Conservation (phyloP, 1,140 invertebrate genomes). For the Mizuhopecten yessoensis region DNA sequence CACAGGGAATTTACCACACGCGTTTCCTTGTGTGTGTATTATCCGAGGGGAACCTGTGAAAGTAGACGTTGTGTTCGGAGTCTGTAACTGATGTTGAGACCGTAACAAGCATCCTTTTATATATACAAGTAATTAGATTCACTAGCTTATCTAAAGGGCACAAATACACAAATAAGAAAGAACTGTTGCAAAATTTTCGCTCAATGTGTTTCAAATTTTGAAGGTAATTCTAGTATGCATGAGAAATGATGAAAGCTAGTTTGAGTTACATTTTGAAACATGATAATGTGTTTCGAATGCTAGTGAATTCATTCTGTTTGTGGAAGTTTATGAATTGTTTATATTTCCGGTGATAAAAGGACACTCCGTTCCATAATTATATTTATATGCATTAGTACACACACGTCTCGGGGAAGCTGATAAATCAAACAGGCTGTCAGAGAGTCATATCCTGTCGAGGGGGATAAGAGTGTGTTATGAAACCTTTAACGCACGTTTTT, state of each 20-base stretch:
- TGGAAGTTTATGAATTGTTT: background rate
- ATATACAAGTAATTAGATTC: background rate
- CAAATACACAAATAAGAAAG: slow-evolving; percentile 20
- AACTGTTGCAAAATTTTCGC: slow-evolving; percentile 17
- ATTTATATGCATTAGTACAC: background rate
- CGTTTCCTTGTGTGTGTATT: background rate
- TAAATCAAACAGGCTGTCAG: background rate
- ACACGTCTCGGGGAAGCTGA: background rate
- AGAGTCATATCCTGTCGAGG: too few relatives aligned
- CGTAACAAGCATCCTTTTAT: slow-evolving; percentile 1
- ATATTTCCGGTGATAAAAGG: slow-evolving; percentile 38
- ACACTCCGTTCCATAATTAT: background rate
- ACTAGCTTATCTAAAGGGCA: slow-evolving; percentile 14
- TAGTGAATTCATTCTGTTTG: background rate
- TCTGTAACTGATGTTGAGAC: background rate
- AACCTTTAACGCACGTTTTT: too few relatives aligned
- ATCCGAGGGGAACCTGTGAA: background rate
- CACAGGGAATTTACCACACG: slow-evolving; percentile 8
- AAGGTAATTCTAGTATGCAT: background rate
- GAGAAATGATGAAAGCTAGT: background rate
- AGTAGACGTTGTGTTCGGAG: background rate
- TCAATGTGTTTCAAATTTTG: slow-evolving; percentile 12
- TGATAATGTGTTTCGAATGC: slow-evolving; percentile 16
- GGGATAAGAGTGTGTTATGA: too few relatives aligned
- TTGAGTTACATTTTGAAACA: background rate